Evolutionary conservation across 2,888 invertebrate genomes (phyloP).

Genomic region (Lycaena phlaeas): DNA sequence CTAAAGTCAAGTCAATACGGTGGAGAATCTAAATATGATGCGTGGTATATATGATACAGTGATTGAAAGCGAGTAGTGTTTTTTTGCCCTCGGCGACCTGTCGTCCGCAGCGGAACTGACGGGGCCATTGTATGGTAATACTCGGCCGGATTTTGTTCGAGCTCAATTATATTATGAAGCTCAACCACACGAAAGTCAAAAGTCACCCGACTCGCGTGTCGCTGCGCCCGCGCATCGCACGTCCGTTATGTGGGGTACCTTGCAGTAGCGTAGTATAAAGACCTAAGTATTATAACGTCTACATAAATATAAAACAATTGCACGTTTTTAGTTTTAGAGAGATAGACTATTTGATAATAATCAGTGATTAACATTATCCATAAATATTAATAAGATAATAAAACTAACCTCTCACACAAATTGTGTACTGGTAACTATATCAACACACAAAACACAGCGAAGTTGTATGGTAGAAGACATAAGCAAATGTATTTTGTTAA

Average conservation of each 20-base stretch:
- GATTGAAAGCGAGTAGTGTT: slow-evolving; percentile 49
- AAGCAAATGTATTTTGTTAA: no score
- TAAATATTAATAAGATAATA: no score
- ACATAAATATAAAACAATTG: no score
- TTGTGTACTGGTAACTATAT: no score
- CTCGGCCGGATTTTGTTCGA: slow-evolving; percentile 67
- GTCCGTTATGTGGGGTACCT: slow-evolving; percentile 2
- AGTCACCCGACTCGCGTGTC: slow-evolving; percentile 59
- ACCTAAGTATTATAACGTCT: no score
- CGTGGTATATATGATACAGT: slow-evolving; percentile 23
- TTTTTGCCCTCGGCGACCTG: slow-evolving; percentile 69
- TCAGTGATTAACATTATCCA: background rate
- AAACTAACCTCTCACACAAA: no score
- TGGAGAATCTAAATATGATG: slow-evolving; percentile 19
- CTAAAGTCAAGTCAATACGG: slow-evolving; percentile 18
- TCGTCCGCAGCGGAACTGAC: slow-evolving; percentile 66
- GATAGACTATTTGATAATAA: background rate
- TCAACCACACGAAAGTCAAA: slow-evolving; percentile 68
- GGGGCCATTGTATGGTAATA: slow-evolving; percentile 70
- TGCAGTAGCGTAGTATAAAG: no score
- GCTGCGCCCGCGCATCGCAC: slow-evolving; percentile 15
- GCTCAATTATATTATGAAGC: slow-evolving; percentile 73
- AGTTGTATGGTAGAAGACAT: no score
- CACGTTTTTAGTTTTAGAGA: background rate
- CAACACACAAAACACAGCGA: background rate